Percentiles rank a stretch among this genome's conserved stretches.
These are phyloP conservation scores for Anolis carolinensis DNA, from an alignment of 2,113 vertebrate genomes.

Conservation along the genomic window DNA sequence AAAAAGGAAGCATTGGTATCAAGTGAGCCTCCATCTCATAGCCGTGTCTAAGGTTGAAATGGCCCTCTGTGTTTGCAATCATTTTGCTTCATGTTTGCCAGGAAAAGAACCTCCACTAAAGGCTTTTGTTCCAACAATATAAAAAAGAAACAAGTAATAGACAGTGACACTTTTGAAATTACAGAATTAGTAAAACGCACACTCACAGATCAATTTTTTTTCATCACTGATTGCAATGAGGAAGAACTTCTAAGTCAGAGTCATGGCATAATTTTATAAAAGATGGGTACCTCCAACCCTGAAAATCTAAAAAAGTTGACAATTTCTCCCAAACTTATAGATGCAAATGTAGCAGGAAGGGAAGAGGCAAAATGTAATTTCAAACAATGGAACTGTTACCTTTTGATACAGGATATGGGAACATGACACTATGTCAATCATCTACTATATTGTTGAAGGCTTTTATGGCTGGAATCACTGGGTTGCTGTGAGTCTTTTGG, in stretches of 20 bases:
- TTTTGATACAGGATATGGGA: neutral
- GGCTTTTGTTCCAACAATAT: too few species aligned
- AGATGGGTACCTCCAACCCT: neutral
- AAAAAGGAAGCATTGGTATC: neutral
- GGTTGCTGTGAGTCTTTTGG: too few species aligned
- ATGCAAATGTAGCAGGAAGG: neutral
- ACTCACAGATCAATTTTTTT: neutral
- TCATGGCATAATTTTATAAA: neutral
- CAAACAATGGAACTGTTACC: conserved; percentile 1
- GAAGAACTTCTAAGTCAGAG: neutral
- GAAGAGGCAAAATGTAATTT: conserved; percentile 1
- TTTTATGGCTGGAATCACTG: too few species aligned
- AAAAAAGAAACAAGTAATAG: too few species aligned
- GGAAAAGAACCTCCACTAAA: too few species aligned
- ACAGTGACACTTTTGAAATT: neutral
- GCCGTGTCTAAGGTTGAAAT: neutral
- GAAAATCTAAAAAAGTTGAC: neutral
- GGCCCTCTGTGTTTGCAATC: neutral
- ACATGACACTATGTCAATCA: neutral
- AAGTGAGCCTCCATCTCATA: neutral
- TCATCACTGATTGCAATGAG: neutral
- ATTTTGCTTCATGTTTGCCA: too few species aligned
- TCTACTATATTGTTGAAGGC: too few species aligned
- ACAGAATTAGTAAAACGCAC: neutral
- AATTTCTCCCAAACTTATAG: neutral